Conservation (phyloP, 2,113 vertebrate species). For the Trochalopteron elliotii region DNA sequence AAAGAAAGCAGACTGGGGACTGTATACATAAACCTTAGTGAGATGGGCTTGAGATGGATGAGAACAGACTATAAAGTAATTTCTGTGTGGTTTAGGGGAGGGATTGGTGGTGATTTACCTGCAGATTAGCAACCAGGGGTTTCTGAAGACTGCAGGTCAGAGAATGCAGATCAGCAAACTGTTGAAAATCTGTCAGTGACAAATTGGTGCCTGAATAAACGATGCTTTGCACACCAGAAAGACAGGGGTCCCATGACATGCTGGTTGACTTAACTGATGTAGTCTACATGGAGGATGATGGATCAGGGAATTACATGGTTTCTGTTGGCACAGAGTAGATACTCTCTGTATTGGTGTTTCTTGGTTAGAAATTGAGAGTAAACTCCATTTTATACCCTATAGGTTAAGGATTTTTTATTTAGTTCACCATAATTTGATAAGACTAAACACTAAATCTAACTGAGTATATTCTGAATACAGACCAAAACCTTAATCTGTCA, state of each 20-base stretch:
- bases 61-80: neutral
- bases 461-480: neutral
- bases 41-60: neutral
- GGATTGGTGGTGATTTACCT: neutral
- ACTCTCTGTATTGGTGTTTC: neutral
- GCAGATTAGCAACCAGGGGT: neutral
- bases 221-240: neutral
- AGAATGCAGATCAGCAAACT: neutral
- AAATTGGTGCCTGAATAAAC: neutral
- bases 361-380: neutral
- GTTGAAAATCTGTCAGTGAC: neutral
- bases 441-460: neutral
- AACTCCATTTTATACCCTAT: neutral
- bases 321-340: neutral
- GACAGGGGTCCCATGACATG: neutral
- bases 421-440: neutral
- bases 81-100: neutral
- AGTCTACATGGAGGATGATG: neutral
- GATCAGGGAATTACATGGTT: rapidly evolving
- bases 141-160: neutral
- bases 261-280: neutral
- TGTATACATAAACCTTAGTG: neutral
- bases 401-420: neutral
- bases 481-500: neutral
- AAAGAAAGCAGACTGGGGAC: neutral